phyloP scores from a whole-genome alignment of 2,797 vertebrate genomes.

The Anas capensis region DNA sequence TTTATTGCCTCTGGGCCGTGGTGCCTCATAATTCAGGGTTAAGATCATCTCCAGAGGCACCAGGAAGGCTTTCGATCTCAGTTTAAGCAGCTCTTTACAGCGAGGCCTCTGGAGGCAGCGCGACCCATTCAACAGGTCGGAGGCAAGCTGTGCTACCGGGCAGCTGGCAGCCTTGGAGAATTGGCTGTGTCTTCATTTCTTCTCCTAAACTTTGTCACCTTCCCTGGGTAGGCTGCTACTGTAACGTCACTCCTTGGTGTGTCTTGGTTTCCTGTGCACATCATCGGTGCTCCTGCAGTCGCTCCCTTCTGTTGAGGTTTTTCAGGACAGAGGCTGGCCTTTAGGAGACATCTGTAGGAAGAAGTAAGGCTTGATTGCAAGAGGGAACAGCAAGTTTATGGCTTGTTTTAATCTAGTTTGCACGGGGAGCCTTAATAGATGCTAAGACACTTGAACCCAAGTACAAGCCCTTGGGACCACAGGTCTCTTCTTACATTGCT shows the following conservation, averaged over 20 bases:
- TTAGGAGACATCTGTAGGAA: neutral
- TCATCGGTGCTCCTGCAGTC: neutral
- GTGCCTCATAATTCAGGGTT: slow-evolving; percentile 14
- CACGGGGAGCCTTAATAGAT: neutral
- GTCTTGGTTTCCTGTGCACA: accelerated
- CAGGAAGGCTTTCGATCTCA: neutral
- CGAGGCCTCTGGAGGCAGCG: neutral
- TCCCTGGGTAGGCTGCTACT: neutral
- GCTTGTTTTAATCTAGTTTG: neutral
- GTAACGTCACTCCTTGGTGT: neutral
- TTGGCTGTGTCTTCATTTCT: neutral
- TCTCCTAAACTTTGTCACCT: neutral
- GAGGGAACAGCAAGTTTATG: neutral
- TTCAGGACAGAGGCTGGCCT: neutral
- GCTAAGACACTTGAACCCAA: neutral
- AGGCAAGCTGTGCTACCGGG: neutral
- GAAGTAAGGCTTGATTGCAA: neutral
- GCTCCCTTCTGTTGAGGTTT: neutral
- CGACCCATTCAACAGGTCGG: slow-evolving; percentile 31
- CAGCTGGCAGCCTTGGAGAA: neutral
- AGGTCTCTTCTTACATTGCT: neutral
- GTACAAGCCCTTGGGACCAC: neutral
- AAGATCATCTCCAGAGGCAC: slow-evolving; percentile 15
- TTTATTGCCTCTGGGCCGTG: neutral
- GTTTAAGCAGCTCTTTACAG: neutral